Conservation (phyloP, 2,113 vertebrate species). For the Xiphorhynchus elegans region DNA sequence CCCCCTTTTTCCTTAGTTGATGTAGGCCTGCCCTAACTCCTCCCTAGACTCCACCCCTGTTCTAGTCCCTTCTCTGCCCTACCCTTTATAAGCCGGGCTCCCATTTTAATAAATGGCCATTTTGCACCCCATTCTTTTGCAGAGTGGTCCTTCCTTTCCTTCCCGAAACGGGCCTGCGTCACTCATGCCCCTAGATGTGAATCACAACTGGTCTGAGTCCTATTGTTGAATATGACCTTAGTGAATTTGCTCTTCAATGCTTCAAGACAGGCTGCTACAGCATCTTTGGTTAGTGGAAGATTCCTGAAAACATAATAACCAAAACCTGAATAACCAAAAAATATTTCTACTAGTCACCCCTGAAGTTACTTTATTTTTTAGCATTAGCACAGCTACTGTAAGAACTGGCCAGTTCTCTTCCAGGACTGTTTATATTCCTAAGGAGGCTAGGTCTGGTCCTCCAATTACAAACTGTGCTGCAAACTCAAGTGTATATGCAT, state of each 20-base stretch:
- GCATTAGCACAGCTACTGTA: background rate
- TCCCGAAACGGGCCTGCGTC: too few relatives aligned
- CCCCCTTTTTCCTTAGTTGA: too few relatives aligned
- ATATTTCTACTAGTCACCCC: background rate
- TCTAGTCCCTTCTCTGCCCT: too few relatives aligned
- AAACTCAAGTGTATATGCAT: background rate
- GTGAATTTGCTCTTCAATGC: background rate
- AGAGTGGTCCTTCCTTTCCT: too few relatives aligned
- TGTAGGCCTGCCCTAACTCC: too few relatives aligned
- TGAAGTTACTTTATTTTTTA: background rate
- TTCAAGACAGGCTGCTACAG: background rate
- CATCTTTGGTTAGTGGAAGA: background rate
- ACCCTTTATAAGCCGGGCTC: too few relatives aligned
- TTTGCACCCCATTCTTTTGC: too few relatives aligned
- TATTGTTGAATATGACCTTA: background rate
- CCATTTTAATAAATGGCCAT: too few relatives aligned
- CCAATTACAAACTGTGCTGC: background rate
- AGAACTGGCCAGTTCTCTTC: background rate
- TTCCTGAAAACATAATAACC: background rate
- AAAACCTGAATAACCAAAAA: background rate
- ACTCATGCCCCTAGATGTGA: background rate
- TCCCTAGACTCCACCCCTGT: too few relatives aligned
- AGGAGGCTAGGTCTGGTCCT: background rate
- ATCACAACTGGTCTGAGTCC: background rate
- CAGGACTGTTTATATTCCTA: background rate